Conservation (phyloP, 1,140 invertebrate genomes). For the Pogonomyrmex barbatus region DNA sequence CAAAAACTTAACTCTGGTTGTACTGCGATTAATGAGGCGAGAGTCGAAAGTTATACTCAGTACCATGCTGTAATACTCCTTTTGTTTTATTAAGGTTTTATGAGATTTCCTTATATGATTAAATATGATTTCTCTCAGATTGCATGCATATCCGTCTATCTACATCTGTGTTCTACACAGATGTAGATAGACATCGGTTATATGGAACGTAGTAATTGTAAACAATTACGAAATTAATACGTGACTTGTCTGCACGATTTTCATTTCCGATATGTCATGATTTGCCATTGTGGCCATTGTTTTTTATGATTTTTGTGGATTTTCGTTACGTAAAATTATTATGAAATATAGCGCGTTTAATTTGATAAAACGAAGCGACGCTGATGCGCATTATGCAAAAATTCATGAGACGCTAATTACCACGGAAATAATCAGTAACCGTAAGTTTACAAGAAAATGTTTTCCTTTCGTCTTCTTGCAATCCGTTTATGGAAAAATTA, state of each 20-base stretch:
- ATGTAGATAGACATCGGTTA: not conserved
- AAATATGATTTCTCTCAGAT: not conserved
- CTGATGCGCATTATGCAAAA: conserved; percentile 18
- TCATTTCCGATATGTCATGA: not conserved
- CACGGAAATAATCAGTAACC: not conserved
- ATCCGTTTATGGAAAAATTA: conserved; percentile 4
- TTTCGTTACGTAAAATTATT: not conserved
- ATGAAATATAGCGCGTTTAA: conserved; percentile 25
- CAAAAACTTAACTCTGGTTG: not conserved
- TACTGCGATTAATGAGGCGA: not conserved
- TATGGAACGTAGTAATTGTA: not conserved
- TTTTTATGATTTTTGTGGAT: conserved; percentile 1
- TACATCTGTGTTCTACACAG: not conserved
- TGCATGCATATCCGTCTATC: not conserved
- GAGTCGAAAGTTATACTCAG: not conserved
- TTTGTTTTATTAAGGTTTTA: not conserved
- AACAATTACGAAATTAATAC: conserved; percentile 2
- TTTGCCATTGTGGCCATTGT: not conserved
- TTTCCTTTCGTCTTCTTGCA: not conserved
- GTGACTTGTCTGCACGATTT: not conserved
- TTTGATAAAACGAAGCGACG: not conserved
- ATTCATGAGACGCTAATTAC: conserved; percentile 13
- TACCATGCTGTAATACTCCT: not conserved
- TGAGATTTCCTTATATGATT: not conserved
- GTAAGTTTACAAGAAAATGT: conserved; percentile 13